Evolutionary conservation across 2,113 vertebrate species (phyloP).

Genomic region (Scophthalmus maximus): DNA sequence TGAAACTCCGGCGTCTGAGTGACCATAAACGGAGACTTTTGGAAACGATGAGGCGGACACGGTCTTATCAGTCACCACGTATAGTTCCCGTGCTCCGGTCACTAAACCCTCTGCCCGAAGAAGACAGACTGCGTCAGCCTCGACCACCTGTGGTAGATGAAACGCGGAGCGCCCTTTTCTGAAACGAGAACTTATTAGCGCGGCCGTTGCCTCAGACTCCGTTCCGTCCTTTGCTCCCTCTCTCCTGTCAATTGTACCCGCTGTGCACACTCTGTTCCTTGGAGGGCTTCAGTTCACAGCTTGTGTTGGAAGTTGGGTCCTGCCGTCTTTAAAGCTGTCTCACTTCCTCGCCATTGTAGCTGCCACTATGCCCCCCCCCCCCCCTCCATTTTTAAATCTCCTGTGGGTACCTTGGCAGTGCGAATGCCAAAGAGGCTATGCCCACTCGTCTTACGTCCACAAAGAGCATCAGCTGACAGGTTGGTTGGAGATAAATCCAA

Average conservation of each 20-base stretch:
- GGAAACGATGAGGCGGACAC: too few species aligned
- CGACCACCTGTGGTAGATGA: neutral
- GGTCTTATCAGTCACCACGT: neutral
- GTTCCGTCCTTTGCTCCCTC: too few species aligned
- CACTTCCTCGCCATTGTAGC: conserved; percentile 27
- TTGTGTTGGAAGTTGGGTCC: conserved; percentile 38
- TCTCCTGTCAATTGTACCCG: too few species aligned
- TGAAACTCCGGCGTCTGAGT: neutral
- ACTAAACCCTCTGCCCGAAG: neutral
- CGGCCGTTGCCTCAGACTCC: neutral
- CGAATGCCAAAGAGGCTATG: conserved; percentile 51
- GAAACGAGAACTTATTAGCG: neutral
- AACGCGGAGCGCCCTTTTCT: too few species aligned
- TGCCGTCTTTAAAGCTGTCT: conserved; percentile 31
- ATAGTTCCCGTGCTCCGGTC: neutral
- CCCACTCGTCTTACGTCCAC: conserved; percentile 63
- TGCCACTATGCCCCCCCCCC: conserved; percentile 15
- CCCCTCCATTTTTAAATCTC: conserved; percentile 42
- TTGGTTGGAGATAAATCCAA: conserved; percentile 74
- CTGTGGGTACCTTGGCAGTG: conserved; percentile 44
- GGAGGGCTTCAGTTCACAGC: conserved; percentile 17
- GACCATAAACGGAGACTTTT: neutral
- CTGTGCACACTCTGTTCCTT: neutral
- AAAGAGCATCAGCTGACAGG: conserved; percentile 74
- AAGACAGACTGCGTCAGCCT: neutral